Conservation (phyloP, 2,797 vertebrate species). For the Mallotus villosus region DNA sequence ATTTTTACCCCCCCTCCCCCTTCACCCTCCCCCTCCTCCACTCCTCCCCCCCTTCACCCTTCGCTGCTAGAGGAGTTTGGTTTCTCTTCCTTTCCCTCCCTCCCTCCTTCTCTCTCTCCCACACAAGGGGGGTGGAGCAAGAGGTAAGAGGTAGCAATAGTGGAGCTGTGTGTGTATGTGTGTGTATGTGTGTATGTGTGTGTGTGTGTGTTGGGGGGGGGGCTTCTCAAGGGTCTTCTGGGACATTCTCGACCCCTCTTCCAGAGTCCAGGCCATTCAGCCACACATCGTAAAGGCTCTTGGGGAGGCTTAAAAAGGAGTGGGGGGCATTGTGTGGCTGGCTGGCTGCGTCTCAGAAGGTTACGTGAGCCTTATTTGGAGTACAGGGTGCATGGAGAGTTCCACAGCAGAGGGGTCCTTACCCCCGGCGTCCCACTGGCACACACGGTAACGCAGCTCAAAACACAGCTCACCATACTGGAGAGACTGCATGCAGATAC, state of each 20-base stretch:
- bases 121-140: constrained; percentile 15
- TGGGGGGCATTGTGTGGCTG: constrained; percentile 52
- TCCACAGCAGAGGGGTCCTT: neutral
- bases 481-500: no score
- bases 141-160: neutral
- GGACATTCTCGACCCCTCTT: constrained; percentile 16
- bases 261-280: constrained; percentile 9
- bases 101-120: neutral
- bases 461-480: no score
- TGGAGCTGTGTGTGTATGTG: neutral
- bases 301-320: constrained; percentile 67
- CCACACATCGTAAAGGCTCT: constrained; percentile 38
- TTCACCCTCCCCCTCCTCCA: constrained; percentile 13
- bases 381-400: constrained; percentile 10
- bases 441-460: no score
- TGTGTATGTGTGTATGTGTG: constrained; percentile 1
- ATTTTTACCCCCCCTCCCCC: constrained; percentile 68
- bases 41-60: constrained; percentile 5
- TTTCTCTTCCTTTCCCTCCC: constrained; percentile 56
- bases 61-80: constrained; percentile 61
- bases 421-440: no score
- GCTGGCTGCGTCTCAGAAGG: constrained; percentile 16
- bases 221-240: constrained; percentile 7
- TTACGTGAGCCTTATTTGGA: constrained; percentile 69
- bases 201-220: constrained; percentile 2